Evolutionary conservation across 1,140 invertebrate species (phyloP).

Genomic region (Bombus sylvicola): DNA sequence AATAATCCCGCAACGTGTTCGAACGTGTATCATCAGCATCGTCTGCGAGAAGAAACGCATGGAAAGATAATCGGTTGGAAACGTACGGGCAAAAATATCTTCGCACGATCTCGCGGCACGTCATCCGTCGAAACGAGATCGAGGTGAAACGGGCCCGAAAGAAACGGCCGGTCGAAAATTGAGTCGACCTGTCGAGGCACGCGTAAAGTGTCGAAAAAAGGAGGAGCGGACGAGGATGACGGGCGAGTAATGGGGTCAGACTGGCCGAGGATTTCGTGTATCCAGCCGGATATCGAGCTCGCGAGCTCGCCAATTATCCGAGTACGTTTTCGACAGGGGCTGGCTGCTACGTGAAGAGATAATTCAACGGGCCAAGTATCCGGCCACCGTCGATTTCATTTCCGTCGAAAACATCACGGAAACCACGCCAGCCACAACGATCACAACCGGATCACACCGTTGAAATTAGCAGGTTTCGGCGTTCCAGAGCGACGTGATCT

Average conservation of each 20-base stretch:
- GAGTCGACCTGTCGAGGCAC: conserved; percentile 14
- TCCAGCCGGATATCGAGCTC: conserved; percentile 40
- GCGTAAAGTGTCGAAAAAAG: conserved; percentile 46
- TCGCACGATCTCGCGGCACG: neutral
- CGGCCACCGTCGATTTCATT: conserved; percentile 36
- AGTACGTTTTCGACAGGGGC: conserved; percentile 12
- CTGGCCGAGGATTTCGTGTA: neutral
- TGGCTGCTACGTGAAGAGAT: conserved; percentile 22
- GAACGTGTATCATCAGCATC: no score
- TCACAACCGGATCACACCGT: neutral
- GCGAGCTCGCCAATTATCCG: conserved; percentile 35
- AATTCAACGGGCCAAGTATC: conserved; percentile 44
- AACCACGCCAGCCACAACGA: neutral
- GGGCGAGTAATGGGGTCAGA: conserved; percentile 29
- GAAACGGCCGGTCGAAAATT: neutral
- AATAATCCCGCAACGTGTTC: no score
- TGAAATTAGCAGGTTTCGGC: conserved; percentile 35
- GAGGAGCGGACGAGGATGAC: neutral
- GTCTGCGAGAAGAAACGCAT: no score
- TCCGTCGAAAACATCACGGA: neutral
- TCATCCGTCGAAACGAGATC: conserved; percentile 1
- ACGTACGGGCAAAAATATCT: neutral
- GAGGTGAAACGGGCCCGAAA: conserved; percentile 10
- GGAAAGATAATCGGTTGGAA: neutral
- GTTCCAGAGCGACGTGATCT: conserved; percentile 15